Evolutionary conservation across 2,113 vertebrate genomes (phyloP), one percentile per base, ranked within the genome.

Genomic region (Arothron firmamentum): DNA sequence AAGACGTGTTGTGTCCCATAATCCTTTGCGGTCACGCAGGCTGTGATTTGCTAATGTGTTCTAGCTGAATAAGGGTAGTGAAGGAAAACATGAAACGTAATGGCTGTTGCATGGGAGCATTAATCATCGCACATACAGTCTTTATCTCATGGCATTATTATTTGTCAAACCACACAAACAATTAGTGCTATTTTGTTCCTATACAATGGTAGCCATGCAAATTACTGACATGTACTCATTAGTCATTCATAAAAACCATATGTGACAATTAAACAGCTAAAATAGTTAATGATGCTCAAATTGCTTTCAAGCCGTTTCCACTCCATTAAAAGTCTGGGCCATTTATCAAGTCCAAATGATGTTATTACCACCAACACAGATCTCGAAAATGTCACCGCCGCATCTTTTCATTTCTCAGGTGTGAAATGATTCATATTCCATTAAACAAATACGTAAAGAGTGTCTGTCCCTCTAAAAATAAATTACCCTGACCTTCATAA

Each of bases 401-500:
- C 74, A 79, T 84, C 83, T 71, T 55, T 79, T 88, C 78, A 85
- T 90, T 88, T 82, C 77, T 90, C 88, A 88, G 80, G 80, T 87
- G 78, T 75, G 75, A 83, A 80, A 69, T 80, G 76, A 86, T 87
- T 88, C 78, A 88, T 88, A 81, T 88, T 86, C 78, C 79, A 88
- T 90, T 85, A 88, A 76, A 77, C 81, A 81, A 87, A 87, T 81
- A 84, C 72, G 72, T 83, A 82, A 89, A 85, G 73, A 52, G 54
- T 71, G 80, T 82, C 77, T 81, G 75, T 85, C 66, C 56, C 72
- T 73, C 62, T 62, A 60, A 78, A 87, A 88, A 90, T 81, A 85
- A 90, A 91, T 90, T 67, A 81, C 67, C 65, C 65, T 91, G 90
- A 91, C 90, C 89, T 91, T 91, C 84, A 78, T 84, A 80, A 80